These are phyloP conservation scores for Liasis olivaceus DNA, from an alignment of 2,797 vertebrate genomes.

Conservation along the genomic window DNA sequence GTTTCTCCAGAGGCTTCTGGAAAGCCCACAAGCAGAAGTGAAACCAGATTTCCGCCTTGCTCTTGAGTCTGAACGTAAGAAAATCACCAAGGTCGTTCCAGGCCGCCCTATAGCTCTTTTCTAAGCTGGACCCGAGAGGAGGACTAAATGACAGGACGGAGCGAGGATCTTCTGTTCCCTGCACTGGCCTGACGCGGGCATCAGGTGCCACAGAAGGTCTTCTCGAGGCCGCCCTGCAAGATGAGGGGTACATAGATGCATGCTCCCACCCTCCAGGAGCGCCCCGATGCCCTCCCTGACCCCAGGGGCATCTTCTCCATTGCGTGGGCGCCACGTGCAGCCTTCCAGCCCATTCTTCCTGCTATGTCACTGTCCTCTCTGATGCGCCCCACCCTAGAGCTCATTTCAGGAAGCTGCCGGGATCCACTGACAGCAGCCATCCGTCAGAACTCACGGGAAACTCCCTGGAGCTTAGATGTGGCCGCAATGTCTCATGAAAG, in stretches of 20 bases:
- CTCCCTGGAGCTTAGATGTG: background rate
- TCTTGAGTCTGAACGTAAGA: background rate
- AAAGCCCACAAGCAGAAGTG: background rate
- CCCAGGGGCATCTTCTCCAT: background rate
- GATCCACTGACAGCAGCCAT: background rate
- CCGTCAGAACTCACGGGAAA: background rate
- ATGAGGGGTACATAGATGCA: background rate
- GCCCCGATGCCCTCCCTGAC: background rate
- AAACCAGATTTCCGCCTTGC: background rate
- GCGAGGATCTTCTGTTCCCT: background rate
- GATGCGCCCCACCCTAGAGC: background rate
- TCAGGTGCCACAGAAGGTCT: background rate
- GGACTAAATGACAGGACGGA: background rate
- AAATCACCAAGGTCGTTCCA: background rate
- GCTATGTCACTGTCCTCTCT: background rate
- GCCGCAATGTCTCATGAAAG: rapidly evolving
- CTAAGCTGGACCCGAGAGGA: background rate
- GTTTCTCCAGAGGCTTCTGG: background rate
- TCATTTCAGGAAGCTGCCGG: too few relatives aligned
- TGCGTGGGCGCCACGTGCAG: too few relatives aligned
- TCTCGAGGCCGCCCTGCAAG: background rate
- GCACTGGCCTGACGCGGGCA: background rate
- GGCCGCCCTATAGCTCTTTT: background rate
- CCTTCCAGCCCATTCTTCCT: background rate
- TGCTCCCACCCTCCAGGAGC: background rate